phyloP scores from a whole-genome alignment of 2,888 invertebrate genomes.

The Tillus elongatus region DNA sequence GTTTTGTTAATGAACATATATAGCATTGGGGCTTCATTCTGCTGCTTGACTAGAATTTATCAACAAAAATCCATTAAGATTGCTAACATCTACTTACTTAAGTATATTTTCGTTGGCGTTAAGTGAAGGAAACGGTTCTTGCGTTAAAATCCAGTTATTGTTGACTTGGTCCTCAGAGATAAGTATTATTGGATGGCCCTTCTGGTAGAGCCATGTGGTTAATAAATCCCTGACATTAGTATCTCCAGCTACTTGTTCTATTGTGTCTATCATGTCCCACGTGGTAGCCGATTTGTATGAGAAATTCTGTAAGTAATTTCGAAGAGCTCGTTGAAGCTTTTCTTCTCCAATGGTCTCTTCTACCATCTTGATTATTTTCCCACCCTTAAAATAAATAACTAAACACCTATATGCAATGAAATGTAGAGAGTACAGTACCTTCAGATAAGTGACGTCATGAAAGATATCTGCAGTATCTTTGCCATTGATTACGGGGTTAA shows the following conservation, averaged over 20 bases:
- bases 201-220: background rate
- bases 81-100: too few relatives aligned
- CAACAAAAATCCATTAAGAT: too few relatives aligned
- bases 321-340: background rate
- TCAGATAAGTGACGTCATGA: too few relatives aligned
- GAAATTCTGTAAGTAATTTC: background rate
- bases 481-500: too few relatives aligned
- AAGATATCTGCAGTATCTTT: too few relatives aligned
- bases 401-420: too few relatives aligned
- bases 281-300: background rate
- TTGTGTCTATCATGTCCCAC: background rate
- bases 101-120: too few relatives aligned
- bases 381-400: background rate
- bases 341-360: constrained; percentile 1
- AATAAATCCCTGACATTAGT: background rate
- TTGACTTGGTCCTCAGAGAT: background rate
- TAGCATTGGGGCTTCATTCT: too few relatives aligned
- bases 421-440: too few relatives aligned
- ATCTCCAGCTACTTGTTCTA: background rate
- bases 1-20: too few relatives aligned
- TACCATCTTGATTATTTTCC: background rate
- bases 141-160: background rate
- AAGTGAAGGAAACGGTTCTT: constrained; percentile 2
- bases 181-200: background rate
- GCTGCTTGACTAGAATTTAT: too few relatives aligned